These are phyloP conservation scores for Pantherophis vulpinus DNA, from an alignment of 2,797 vertebrate genomes.

Conservation along the genomic window DNA sequence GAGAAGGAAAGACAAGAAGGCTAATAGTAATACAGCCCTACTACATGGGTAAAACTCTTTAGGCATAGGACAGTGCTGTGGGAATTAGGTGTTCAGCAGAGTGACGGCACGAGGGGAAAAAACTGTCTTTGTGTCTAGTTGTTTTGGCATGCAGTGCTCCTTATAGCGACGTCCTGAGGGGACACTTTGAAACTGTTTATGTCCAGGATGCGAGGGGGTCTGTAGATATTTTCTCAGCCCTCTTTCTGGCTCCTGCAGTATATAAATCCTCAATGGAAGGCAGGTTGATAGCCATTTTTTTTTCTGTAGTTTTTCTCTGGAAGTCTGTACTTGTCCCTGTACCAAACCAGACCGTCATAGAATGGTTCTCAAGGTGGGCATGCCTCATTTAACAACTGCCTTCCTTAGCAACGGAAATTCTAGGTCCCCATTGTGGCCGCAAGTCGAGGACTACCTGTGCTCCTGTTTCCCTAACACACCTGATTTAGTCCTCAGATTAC, in stretches of 20 bases:
- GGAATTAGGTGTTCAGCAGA: background rate
- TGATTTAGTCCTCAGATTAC: background rate
- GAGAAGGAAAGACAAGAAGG: background rate
- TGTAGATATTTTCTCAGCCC: background rate
- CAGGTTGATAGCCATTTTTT: background rate
- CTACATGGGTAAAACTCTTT: background rate
- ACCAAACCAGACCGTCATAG: background rate
- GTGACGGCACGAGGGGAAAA: rapidly evolving
- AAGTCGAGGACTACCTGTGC: background rate
- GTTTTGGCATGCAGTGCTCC: background rate
- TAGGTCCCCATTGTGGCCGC: background rate
- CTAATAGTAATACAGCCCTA: background rate
- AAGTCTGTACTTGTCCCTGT: too few species aligned
- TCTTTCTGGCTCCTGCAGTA: background rate
- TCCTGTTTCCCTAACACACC: background rate
- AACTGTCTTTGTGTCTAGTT: background rate
- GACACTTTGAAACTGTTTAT: background rate
- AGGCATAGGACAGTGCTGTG: background rate
- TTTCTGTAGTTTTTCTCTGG: too few species aligned
- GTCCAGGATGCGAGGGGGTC: background rate
- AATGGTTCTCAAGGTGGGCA: background rate
- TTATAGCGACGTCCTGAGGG: background rate
- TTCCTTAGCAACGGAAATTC: background rate
- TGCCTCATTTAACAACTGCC: background rate
- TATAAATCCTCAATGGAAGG: background rate